A percentile compares a stretch with the other conserved stretches of the same genome.
Conservation (phyloP, 2,113 vertebrate genomes). For the chimpanzee (Pan troglodytes) region DNA sequence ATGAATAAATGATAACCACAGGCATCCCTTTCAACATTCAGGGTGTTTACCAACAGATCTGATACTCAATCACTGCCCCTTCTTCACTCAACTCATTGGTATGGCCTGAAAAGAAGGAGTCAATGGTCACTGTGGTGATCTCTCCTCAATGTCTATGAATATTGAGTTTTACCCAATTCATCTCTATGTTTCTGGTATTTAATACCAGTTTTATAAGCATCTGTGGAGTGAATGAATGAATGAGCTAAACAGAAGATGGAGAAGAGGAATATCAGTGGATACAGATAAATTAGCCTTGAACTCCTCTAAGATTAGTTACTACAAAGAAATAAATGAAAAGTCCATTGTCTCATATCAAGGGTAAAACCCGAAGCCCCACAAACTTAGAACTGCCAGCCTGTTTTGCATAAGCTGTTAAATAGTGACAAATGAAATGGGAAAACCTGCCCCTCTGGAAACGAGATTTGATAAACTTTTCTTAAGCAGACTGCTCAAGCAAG, state of each 20-base stretch:
- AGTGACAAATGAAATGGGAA: slow-evolving; percentile 51
- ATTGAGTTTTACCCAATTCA: background rate
- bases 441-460: background rate
- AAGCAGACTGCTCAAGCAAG: slow-evolving; percentile 55
- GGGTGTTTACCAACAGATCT: background rate
- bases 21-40: background rate
- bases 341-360: background rate
- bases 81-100: background rate
- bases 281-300: background rate
- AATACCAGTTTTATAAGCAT: background rate
- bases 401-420: background rate
- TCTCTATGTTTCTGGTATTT: background rate
- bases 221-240: background rate
- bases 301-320: background rate
- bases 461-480: slow-evolving; percentile 29
- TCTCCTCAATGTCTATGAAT: background rate
- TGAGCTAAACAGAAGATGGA: background rate
- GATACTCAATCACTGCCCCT: background rate
- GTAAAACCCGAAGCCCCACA: background rate
- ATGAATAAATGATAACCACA: background rate
- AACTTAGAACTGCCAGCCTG: background rate
- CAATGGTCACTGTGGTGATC: too few relatives aligned
- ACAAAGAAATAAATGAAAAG: background rate
- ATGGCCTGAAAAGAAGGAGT: background rate
- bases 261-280: background rate